Evolutionary conservation across 2,797 vertebrate genomes (phyloP), one percentile per base, ranked within the genome.

Genomic region (Eulemur coronatus): DNA sequence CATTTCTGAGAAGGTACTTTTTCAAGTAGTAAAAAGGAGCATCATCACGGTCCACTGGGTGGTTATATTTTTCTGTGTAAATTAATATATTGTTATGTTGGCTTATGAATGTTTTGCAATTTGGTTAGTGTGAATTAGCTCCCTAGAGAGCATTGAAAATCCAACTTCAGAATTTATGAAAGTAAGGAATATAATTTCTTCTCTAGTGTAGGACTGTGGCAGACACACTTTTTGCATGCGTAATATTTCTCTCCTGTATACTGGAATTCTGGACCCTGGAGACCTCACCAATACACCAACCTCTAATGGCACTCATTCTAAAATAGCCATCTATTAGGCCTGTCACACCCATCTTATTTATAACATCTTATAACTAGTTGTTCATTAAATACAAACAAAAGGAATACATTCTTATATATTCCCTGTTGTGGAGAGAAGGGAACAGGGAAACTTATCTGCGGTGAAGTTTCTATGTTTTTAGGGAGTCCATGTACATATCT

Each of bases 51-150:
- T 69, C 38, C 22, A 89, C 55, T 14, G 61, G n/a, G 24, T 20
- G 59, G 9, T 50, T 69, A 55, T 43, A 55, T 88, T 91, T 92
- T 94, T 89, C 35, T 84, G 24, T 61, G 20, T 65, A 95, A 94
- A 96, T 94, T 73, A 84, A 30, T 67, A 92, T 20, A 76, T 26
- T 84, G 50, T 15, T n/a, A 89, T 50, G 88, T 79, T 82, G 65
- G 18, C 20, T 94, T 85, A 75, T 59, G 13, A 48, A 2, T 63
- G 33, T 38, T 79, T 67, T 90, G 7, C 20, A 73, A 35, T 95
- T 90, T 96, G 43, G 28, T 91, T 67, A 67, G 85, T 91, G 55
- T 76, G 35, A 95, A 82, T 93, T 50, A 79, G 38, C 20, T 73
- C 46, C 20, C 14, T 63, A 84, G 84, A 86, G n/a, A 92, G 24